phyloP scores from a whole-genome alignment of 2,113 vertebrate genomes.

The Phylloscopus trochilus region DNA sequence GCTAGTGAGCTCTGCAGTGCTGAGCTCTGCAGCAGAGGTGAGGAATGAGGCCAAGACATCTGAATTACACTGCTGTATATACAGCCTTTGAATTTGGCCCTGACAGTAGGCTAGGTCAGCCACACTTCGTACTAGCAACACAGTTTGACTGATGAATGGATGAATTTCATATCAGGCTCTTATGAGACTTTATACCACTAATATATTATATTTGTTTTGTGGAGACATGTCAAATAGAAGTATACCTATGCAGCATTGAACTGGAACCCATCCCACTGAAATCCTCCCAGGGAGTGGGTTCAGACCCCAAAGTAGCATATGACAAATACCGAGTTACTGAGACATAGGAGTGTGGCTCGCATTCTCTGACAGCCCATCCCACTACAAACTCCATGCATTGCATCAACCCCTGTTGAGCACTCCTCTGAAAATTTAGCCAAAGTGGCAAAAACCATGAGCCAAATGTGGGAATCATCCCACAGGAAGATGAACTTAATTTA shows the following conservation, averaged over 20 bases:
- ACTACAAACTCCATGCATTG: not conserved
- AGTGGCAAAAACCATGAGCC: not conserved
- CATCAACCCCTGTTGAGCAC: not conserved
- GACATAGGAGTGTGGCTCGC: not conserved
- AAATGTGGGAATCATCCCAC: not conserved
- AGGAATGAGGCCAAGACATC: constrained; percentile 24
- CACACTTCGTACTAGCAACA: not conserved
- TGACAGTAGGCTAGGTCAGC: not conserved
- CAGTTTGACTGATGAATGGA: not conserved
- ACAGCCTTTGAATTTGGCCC: not conserved
- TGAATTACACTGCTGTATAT: not conserved
- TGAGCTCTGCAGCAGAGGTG: not conserved
- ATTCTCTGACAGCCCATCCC: not conserved
- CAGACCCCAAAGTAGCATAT: not conserved
- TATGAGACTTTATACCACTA: not conserved
- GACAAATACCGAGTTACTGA: not conserved
- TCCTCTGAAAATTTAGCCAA: not conserved
- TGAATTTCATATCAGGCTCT: not conserved
- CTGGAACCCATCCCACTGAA: not conserved
- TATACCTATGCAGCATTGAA: not conserved
- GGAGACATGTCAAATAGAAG: not conserved
- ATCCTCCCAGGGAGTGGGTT: not conserved
- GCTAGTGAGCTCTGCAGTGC: not conserved
- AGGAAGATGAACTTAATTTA: not conserved
- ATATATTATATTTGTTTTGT: not conserved